A percentile compares a stretch with the other conserved stretches of the same genome.
Evolutionary conservation across 2,888 invertebrate species (phyloP).

Genomic region (Seira sanloemensis): DNA sequence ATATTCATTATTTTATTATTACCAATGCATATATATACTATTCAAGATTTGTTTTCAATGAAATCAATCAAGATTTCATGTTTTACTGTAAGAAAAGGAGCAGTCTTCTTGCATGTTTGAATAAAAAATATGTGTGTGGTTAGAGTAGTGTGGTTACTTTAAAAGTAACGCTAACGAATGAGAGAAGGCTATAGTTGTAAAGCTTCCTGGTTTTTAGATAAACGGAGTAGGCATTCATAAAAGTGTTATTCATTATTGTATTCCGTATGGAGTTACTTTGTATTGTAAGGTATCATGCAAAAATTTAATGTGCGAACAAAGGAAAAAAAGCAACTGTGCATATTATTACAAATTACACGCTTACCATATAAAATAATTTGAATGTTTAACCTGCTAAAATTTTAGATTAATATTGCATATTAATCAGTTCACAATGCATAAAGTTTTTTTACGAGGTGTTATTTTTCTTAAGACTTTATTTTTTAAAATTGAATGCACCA

Average conservation of each 20-base stretch:
- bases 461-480: not conserved
- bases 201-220: slow-evolving; percentile 17
- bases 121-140: no score
- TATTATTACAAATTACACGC: no score
- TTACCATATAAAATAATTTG: no score
- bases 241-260: not conserved
- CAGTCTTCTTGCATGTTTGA: no score
- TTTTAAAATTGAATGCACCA: no score
- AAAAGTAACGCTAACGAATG: no score
- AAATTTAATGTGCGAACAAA: not conserved
- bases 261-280: not conserved
- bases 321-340: no score
- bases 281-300: not conserved
- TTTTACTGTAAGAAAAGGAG: no score
- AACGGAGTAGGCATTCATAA: not conserved
- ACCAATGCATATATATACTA: no score
- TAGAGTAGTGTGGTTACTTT: no score
- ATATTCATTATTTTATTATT: no score
- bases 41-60: not conserved
- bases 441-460: not conserved
- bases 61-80: not conserved
- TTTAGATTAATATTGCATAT: not conserved
- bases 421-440: not conserved
- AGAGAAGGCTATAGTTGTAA: no score
- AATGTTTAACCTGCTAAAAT: not conserved